Evolutionary conservation across 2,797 vertebrate species (phyloP).

Genomic region (Selene dorsalis): DNA sequence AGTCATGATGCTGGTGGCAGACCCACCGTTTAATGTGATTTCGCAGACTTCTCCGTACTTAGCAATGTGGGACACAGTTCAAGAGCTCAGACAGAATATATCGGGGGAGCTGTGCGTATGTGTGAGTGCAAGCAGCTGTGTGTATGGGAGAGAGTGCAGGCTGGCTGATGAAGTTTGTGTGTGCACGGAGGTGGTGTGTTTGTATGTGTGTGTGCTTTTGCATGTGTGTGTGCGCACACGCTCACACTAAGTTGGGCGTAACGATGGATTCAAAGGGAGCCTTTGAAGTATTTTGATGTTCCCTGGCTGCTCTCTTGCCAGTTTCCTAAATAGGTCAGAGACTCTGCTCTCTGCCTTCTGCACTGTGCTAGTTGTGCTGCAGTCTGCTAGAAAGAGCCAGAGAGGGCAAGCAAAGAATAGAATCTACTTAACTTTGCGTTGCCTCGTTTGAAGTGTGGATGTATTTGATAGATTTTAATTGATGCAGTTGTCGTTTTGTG

Average conservation of each 20-base stretch:
- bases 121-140: conserved; percentile 34
- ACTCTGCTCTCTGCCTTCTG: conserved; percentile 79
- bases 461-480: conserved; percentile 28
- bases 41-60: conserved; percentile 79
- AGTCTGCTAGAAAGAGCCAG: conserved; percentile 70
- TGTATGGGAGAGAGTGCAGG: conserved; percentile 40
- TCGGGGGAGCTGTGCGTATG: conserved; percentile 61
- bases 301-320: conserved; percentile 85
- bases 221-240: conserved; percentile 29
- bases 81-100: conserved; percentile 83
- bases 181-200: conserved; percentile 43
- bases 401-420: conserved; percentile 70
- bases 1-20: conserved; percentile 80
- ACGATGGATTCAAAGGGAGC: conserved; percentile 83
- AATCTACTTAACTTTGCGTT: conserved; percentile 63
- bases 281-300: conserved; percentile 88
- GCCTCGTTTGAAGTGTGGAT: conserved; percentile 39
- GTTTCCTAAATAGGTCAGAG: conserved; percentile 88
- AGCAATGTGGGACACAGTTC: conserved; percentile 84
- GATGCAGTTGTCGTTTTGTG: conserved; percentile 25
- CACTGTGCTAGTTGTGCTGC: conserved; percentile 68
- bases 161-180: conserved; percentile 75
- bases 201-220: conserved; percentile 20
- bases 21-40: conserved; percentile 80
- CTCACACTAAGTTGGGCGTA: conserved; percentile 80